These are phyloP conservation scores for Blera fallax DNA, from an alignment of 2,888 invertebrate species.

Conservation along the genomic window DNA sequence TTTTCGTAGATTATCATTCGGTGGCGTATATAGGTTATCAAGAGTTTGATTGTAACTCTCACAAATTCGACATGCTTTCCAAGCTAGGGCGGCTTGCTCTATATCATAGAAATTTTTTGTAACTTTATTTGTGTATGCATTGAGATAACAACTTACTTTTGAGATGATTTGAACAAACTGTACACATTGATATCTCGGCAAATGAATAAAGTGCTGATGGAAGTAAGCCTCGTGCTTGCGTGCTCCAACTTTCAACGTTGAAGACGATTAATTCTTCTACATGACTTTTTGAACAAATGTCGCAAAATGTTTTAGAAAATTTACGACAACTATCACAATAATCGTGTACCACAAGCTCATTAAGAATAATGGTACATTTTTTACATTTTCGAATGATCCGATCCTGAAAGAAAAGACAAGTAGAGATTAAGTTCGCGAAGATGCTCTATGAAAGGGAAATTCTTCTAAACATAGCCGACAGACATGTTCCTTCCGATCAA, in stretches of 20 bases:
- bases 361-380: conserved; percentile 3
- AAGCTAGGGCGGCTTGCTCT: conserved; percentile 20
- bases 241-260: conserved; percentile 3
- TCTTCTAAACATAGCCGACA: no score
- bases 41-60: conserved; percentile 5
- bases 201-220: background rate
- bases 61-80: conserved; percentile 56
- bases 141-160: background rate
- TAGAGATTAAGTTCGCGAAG: background rate
- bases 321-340: conserved; percentile 33
- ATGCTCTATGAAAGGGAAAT: no score
- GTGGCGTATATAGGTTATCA: background rate
- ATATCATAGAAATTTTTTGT: background rate
- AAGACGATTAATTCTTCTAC: background rate
- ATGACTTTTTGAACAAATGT: conserved; percentile 1
- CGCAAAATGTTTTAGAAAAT: conserved; percentile 9
- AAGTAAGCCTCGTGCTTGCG: conserved; percentile 3
- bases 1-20: background rate
- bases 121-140: background rate
- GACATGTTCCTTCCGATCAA: no score
- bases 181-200: background rate
- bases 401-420: conserved; percentile 3
- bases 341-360: background rate
- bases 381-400: conserved; percentile 8
- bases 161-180: background rate